Evolutionary conservation across 2,797 vertebrate genomes (phyloP).

Genomic region (Sebastes nivosus): DNA sequence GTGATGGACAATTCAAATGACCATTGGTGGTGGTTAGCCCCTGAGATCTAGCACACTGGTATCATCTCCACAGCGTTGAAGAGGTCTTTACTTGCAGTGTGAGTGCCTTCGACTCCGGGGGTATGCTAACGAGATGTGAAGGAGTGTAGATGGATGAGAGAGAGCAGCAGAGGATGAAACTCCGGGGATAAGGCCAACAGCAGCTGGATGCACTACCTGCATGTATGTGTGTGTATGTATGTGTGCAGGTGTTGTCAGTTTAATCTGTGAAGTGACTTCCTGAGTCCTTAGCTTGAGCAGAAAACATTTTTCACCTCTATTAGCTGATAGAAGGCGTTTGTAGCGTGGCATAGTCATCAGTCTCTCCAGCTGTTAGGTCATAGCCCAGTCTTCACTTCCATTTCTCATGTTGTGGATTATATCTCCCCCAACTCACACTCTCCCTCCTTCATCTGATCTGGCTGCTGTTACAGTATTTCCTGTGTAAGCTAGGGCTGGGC

Average conservation of each 20-base stretch:
- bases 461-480: constrained; percentile 20
- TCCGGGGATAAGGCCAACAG: constrained; percentile 33
- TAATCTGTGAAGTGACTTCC: constrained; percentile 73
- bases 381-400: constrained; percentile 74
- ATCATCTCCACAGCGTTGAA: constrained; percentile 30
- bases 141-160: constrained; percentile 59
- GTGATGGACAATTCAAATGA: constrained; percentile 7
- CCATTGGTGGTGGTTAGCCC: constrained; percentile 11
- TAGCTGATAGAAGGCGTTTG: constrained; percentile 78
- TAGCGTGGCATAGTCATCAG: constrained; percentile 76
- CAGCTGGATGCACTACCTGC: constrained; percentile 44
- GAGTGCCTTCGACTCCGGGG: constrained; percentile 30
- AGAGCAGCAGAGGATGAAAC: constrained; percentile 58
- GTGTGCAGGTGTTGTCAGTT: constrained; percentile 26
- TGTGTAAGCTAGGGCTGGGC: background rate
- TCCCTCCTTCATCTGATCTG: constrained; percentile 19
- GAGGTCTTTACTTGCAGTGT: constrained; percentile 36
- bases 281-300: constrained; percentile 35
- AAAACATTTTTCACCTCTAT: constrained; percentile 62
- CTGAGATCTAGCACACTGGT: constrained; percentile 22
- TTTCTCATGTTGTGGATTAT: constrained; percentile 44
- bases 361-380: constrained; percentile 80
- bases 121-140: constrained; percentile 62
- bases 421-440: background rate
- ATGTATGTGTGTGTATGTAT: constrained; percentile 22